Evolutionary conservation across 2,797 vertebrate genomes (phyloP).

Genomic region (Ctenopoma kingsleyae): DNA sequence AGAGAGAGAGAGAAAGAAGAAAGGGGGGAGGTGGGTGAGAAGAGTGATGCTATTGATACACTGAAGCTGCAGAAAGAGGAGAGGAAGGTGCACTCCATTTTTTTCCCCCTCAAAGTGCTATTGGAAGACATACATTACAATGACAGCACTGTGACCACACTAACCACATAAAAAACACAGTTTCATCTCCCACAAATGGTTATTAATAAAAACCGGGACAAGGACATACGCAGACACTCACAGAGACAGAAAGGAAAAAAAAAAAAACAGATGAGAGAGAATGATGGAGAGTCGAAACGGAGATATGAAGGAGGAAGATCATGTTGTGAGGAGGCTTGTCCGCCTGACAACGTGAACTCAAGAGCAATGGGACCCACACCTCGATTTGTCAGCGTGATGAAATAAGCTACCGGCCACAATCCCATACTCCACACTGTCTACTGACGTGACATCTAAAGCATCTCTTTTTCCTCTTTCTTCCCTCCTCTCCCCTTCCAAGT

Average conservation of each 20-base stretch:
- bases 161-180: slow-evolving; percentile 49
- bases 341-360: slow-evolving; percentile 50
- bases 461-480: slow-evolving; percentile 36
- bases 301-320: slow-evolving; percentile 41
- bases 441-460: slow-evolving; percentile 58
- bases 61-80: slow-evolving; percentile 52
- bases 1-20: slow-evolving; percentile 28
- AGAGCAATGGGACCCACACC: slow-evolving; percentile 60
- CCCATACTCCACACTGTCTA: slow-evolving; percentile 54
- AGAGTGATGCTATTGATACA: slow-evolving; percentile 77
- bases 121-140: slow-evolving; percentile 70
- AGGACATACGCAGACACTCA: slow-evolving; percentile 31
- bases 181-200: slow-evolving; percentile 70
- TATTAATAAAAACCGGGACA: slow-evolving; percentile 70
- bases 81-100: slow-evolving; percentile 62
- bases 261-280: slow-evolving; percentile 42
- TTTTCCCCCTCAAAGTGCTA: slow-evolving; percentile 50
- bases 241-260: slow-evolving; percentile 14
- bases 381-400: slow-evolving; percentile 70
- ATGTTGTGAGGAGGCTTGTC: slow-evolving; percentile 46
- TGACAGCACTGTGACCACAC: slow-evolving; percentile 63
- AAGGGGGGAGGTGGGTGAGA: slow-evolving; percentile 18
- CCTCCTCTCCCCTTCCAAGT: slow-evolving; percentile 36
- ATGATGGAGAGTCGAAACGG: slow-evolving; percentile 43
- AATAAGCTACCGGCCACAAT: slow-evolving; percentile 59